These are phyloP conservation scores for Pristiophorus japonicus DNA, from an alignment of 2,113 vertebrate genomes.

Conservation along the genomic window DNA sequence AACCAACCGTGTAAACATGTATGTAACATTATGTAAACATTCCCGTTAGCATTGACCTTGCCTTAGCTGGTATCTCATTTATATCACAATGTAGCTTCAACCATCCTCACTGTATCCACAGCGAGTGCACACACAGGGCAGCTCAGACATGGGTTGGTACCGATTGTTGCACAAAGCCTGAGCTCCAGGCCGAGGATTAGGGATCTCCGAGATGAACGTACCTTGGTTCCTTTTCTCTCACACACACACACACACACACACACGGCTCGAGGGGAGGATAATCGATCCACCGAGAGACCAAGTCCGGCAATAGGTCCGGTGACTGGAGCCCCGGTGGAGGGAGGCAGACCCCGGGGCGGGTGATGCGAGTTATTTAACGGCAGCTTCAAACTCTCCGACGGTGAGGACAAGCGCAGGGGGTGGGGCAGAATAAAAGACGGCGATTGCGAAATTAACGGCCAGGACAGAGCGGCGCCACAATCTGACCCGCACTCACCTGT, in stretches of 20 bases:
- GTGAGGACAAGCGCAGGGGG: background rate
- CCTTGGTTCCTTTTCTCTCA: conserved; percentile 34
- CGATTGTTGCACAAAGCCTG: background rate
- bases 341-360: too few species aligned
- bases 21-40: background rate
- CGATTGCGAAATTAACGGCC: conserved; percentile 30
- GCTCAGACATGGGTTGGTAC: background rate
- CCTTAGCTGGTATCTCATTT: background rate
- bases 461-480: conserved; percentile 44
- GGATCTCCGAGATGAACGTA: background rate
- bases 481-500: background rate
- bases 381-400: background rate
- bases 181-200: background rate
- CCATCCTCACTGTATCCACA: background rate
- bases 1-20: background rate
- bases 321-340: too few species aligned
- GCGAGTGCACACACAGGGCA: background rate
- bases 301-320: background rate
- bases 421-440: background rate
- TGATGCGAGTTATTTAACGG: background rate
- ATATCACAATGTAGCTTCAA: background rate
- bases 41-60: background rate
- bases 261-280: conserved; percentile 11
- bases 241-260: too few species aligned
- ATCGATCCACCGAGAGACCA: background rate